Percentiles rank a stretch among this genome's conserved stretches.
Conservation (phyloP, 2,113 vertebrate species). For the Cyprinodon tularosa region DNA sequence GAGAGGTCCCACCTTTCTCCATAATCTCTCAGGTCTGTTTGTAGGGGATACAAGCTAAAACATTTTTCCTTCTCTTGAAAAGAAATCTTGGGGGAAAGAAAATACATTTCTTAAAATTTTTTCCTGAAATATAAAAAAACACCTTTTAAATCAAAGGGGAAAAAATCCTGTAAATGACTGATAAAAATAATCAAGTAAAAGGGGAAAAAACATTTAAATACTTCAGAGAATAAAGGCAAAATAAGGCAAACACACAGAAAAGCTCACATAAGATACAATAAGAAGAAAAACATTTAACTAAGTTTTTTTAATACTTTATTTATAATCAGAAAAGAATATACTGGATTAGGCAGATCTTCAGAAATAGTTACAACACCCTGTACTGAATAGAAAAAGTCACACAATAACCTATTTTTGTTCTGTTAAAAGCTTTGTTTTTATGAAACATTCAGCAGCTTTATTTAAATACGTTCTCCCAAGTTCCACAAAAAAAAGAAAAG, state of each 20-base stretch:
- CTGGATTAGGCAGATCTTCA: constrained; percentile 28
- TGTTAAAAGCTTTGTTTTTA: background rate
- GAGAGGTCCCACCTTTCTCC: constrained; percentile 11
- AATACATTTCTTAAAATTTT: background rate
- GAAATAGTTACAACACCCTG: constrained; percentile 28
- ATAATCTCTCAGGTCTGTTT: background rate
- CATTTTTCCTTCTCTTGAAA: background rate
- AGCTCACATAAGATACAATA: background rate
- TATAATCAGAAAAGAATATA: constrained; percentile 48
- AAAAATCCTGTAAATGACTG: no score
- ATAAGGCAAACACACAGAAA: background rate
- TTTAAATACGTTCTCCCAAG: background rate
- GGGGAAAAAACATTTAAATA: background rate
- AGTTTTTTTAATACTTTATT: constrained; percentile 36
- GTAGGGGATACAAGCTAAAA: background rate
- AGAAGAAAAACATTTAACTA: constrained; percentile 22
- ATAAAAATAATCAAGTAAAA: no score
- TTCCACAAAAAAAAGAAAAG: background rate
- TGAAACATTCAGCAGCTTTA: background rate
- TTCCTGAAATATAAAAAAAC: background rate
- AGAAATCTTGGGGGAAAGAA: background rate
- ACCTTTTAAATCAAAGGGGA: no score
- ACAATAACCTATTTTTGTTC: constrained; percentile 7
- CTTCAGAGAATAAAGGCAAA: background rate
- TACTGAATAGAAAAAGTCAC: constrained; percentile 9